Conservation (phyloP, 2,113 vertebrate genomes). For the Tenrec ecaudatus region DNA sequence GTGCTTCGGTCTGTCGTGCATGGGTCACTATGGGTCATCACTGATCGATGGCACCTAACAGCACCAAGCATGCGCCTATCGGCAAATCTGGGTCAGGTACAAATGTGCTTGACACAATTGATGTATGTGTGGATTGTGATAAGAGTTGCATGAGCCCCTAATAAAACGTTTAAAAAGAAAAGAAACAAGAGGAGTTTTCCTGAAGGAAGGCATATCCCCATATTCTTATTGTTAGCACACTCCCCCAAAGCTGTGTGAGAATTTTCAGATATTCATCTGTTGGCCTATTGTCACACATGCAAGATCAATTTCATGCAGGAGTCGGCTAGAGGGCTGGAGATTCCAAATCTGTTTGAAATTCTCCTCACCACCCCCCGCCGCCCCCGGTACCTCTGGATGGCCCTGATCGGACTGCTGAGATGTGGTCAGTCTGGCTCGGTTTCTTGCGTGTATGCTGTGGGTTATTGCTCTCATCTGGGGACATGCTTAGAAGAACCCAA, state of each 20-base stretch:
- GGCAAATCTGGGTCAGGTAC: background rate
- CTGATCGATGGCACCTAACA: too few relatives aligned
- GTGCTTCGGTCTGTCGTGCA: too few relatives aligned
- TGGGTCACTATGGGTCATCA: too few relatives aligned
- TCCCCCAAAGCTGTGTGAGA: background rate
- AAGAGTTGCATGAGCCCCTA: too few relatives aligned
- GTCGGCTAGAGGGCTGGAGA: background rate
- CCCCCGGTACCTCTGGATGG: background rate
- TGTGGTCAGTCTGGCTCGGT: background rate
- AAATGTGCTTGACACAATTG: background rate
- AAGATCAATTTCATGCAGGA: background rate
- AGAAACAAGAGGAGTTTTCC: background rate
- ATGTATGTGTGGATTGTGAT: too few relatives aligned
- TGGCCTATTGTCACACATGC: background rate
- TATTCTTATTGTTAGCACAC: background rate
- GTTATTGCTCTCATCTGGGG: background rate
- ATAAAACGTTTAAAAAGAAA: background rate
- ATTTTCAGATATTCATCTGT: background rate
- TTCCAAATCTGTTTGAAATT: constrained; percentile 8
- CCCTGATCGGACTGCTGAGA: background rate
- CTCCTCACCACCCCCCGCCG: background rate
- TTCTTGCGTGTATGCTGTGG: background rate
- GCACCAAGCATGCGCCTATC: background rate
- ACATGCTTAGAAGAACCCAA: background rate
- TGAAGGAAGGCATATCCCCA: background rate